Evolutionary conservation across 2,113 vertebrate species (phyloP), one percentile per base, ranked within the genome.

Genomic region (Xenotilapia longispinis): DNA sequence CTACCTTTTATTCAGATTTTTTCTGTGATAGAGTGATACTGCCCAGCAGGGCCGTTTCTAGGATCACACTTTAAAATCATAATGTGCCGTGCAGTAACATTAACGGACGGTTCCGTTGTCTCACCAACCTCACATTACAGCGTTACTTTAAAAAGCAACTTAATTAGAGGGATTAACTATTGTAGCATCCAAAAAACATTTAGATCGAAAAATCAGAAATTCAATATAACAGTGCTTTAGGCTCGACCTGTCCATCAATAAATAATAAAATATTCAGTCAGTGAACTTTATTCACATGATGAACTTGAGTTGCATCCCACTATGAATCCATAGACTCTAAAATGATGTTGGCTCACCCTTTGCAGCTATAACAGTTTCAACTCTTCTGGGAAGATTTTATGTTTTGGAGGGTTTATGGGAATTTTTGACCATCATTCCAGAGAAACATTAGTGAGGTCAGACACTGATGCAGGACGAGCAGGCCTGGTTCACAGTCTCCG

Each of bases 341-440:
- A 9, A 31, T 58, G 55, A 28, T 31, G 14, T 60, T 31, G 26
- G 0, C 57, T 31, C 57, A 60, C 57, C 14, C 14, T 31, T 60
- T 60, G 3, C 26, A 31, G 57, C 2, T 0, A 60, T 0, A 60
- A 60, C 8, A 60, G 57, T 60, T 17, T 31, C 57, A 0, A 4
- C 57, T 60, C 26, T 31, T 60, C 1, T 60, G 57, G 57, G 26
- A 31, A 60, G 26, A 3, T 1, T 58, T 58, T 31, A 21, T 21
- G 7, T 58, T 58, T 58, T 31, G 55, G 26, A 15, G 57, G 4
- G 57, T 60, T 60, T 17, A 17, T 17, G 26, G 8, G 5, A 17
- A 60, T 60, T 33, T 60, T 17, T 60, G 28, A 60, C 26, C 26
- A 60, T 17, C 26, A 17, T 60, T 60, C 14, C 57, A 17, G 26